Conservation (phyloP, 2,888 invertebrate species). For the Megaustenia siamemsis region DNA sequence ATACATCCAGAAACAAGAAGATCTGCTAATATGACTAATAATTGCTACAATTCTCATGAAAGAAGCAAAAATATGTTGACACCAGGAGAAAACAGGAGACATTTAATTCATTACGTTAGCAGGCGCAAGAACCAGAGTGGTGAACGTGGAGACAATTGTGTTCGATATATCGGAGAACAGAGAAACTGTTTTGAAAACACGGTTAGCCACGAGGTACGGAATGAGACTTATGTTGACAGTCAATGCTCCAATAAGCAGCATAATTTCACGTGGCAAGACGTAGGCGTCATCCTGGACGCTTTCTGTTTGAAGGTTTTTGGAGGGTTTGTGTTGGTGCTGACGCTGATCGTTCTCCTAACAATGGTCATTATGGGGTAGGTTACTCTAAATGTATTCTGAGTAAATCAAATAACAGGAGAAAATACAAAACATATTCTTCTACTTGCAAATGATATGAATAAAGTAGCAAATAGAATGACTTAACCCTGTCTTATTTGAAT, state of each 20-base stretch:
- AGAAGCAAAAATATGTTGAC: neutral
- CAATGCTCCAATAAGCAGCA: neutral
- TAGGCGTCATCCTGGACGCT: slow-evolving; percentile 43
- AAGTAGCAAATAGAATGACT: too few relatives aligned
- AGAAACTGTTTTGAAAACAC: neutral
- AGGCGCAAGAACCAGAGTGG: too few relatives aligned
- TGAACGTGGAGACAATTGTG: too few relatives aligned
- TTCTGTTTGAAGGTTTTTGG: slow-evolving; percentile 40
- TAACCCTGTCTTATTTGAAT: too few relatives aligned
- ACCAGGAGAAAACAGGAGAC: neutral
- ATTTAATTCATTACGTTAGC: neutral
- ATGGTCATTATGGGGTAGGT: slow-evolving; percentile 44
- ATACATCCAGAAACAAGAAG: neutral
- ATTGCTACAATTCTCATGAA: neutral
- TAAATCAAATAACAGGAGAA: too few relatives aligned
- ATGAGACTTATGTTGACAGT: slow-evolving; percentile 1
- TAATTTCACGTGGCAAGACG: slow-evolving; percentile 45
- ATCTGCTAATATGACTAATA: neutral
- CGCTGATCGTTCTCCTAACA: slow-evolving; percentile 38
- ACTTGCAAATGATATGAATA: too few relatives aligned
- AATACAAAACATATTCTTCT: too few relatives aligned
- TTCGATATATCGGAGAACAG: neutral
- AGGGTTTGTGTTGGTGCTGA: slow-evolving; percentile 37
- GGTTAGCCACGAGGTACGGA: neutral
- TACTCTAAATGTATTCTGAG: too few relatives aligned